Base-by-base conservation (phyloP, 1,140 invertebrate species). In the Ladona fulva region DNA sequence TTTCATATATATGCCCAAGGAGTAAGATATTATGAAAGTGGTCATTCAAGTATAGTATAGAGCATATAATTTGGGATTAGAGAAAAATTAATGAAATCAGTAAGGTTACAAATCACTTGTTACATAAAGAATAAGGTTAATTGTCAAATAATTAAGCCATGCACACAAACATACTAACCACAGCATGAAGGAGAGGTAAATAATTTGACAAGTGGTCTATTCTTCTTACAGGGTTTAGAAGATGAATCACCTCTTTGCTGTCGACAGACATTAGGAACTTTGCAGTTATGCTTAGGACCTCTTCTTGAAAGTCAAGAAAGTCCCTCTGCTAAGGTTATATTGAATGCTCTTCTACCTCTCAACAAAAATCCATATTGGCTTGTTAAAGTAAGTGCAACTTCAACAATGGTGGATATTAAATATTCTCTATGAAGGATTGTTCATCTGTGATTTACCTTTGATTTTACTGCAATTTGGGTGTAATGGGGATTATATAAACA, bases 321-420 rank as follows among this genome's bases (percentile, higher is more conserved):
- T 83, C 66, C 82, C 5, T 78, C 85, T 16, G 82, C 89, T 22
- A 80, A 87, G 7, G 84, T 87, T 16, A 83, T 92, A n/a, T 83
- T 96, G 25, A 86, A 90, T 74, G 83, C 86, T 73, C 84, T 96
- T 8, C 87, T 92, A 8, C 82, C 84, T 24, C 85, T 95, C 0
- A 89, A 89, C 74, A 86, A 88, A 66, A 95, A 95, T 86, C 88
- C 91, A 0, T 97, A 97, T 85, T 97, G 95, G 92, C 86, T 97
- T 16, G 91, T 95, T 25, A 95, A 94, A 87, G 91, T 95, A 79
- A 89, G 80, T 37, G 29, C 1, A 37, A 1, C 29, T 37, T 37
- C 29, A 37, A 8, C 29, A 37, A 37, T n/a, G n/a, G n/a, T n/a
- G n/a, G n/a, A n/a, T n/a, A n/a, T n/a, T n/a, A n/a, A n/a, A n/a